phyloP scores from a whole-genome alignment of 2,113 vertebrate genomes.

The Zosterops borbonicus region DNA sequence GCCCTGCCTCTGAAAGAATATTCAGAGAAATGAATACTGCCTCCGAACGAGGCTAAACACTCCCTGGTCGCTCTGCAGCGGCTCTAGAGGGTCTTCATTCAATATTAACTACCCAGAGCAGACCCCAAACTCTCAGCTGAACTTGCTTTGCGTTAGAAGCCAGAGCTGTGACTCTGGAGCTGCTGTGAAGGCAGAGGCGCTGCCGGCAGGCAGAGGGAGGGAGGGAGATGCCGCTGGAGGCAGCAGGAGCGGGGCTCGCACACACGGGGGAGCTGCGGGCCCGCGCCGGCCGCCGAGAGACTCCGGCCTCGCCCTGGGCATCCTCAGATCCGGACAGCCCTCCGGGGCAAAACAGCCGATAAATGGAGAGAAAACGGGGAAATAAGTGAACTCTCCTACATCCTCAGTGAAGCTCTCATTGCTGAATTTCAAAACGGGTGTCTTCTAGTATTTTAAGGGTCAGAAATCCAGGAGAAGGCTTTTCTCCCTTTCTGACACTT shows the following conservation, averaged over 20 bases:
- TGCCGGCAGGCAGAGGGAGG: background rate
- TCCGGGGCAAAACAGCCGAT: rapidly evolving
- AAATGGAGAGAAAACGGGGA: background rate
- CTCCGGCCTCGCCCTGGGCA: rapidly evolving
- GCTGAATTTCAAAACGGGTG: background rate
- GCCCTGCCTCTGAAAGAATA: background rate
- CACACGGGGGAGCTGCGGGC: constrained; percentile 55
- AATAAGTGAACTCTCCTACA: background rate
- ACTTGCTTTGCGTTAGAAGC: rapidly evolving
- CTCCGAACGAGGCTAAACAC: background rate
- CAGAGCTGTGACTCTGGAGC: rapidly evolving
- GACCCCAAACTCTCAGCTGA: background rate
- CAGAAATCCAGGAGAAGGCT: background rate
- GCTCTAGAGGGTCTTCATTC: background rate
- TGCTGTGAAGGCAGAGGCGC: rapidly evolving
- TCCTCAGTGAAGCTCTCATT: background rate
- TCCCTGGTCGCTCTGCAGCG: background rate
- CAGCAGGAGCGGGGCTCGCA: background rate
- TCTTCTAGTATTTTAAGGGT: background rate
- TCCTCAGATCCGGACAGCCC: rapidly evolving
- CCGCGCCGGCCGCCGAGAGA: background rate
- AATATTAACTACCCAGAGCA: background rate
- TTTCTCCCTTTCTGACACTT: background rate
- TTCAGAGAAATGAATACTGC: background rate
- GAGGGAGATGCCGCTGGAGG: background rate